phyloP scores from a whole-genome alignment of 2,113 vertebrate genomes.

The Scophthalmus maximus region DNA sequence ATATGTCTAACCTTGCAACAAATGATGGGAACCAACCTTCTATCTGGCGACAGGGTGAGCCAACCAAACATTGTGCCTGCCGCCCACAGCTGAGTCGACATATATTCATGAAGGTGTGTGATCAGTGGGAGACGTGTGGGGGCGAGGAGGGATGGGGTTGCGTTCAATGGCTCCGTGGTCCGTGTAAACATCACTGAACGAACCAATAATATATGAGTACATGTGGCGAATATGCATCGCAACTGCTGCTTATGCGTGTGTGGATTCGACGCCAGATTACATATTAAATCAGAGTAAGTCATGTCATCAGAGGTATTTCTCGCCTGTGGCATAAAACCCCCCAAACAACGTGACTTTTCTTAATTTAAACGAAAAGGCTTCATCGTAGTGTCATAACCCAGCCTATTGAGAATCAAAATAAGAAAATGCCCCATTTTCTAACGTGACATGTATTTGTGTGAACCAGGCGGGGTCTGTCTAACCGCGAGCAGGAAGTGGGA shows the following conservation, averaged over 20 bases:
- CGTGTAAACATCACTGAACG: background rate
- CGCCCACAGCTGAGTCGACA: too few species aligned
- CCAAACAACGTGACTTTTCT: background rate
- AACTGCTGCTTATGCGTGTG: background rate
- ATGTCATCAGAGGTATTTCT: background rate
- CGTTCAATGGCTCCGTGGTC: background rate
- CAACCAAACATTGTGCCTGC: too few species aligned
- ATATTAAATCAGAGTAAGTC: background rate
- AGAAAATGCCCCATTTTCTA: background rate
- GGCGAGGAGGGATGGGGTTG: background rate
- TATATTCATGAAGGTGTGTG: too few species aligned
- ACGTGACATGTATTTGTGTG: background rate
- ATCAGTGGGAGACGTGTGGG: background rate
- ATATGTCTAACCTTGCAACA: too few species aligned
- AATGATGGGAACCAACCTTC: background rate
- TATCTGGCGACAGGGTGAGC: background rate
- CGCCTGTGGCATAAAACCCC: background rate
- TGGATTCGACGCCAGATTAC: background rate
- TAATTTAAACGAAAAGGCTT: too few species aligned
- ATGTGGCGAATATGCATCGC: background rate
- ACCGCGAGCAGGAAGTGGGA: conserved; percentile 54
- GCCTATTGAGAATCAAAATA: too few species aligned
- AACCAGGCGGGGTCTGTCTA: conserved; percentile 52
- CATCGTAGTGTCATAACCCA: background rate
- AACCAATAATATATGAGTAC: background rate